phyloP scores from a whole-genome alignment of 1,140 invertebrate species.

The Triops cancriformis region DNA sequence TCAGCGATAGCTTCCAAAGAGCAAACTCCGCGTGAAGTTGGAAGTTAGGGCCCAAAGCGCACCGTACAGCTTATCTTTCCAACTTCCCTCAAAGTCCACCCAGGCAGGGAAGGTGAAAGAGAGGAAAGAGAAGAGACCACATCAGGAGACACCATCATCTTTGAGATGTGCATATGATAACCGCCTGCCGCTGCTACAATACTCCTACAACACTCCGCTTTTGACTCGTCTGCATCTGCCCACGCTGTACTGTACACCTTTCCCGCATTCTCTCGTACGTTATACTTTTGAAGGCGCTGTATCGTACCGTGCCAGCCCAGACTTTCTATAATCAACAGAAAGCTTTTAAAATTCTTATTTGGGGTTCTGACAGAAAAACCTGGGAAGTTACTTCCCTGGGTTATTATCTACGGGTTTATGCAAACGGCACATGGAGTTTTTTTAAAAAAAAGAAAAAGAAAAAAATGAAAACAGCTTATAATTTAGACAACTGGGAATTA shows the following conservation, averaged over 20 bases:
- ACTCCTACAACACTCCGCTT: background rate
- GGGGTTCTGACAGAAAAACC: no score
- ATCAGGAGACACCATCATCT: conserved; percentile 5
- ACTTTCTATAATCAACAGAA: no score
- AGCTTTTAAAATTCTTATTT: no score
- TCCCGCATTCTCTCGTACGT: background rate
- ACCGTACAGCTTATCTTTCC: background rate
- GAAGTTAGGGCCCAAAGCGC: background rate
- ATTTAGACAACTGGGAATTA: no score
- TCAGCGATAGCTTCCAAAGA: conserved; percentile 7
- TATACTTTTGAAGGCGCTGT: background rate
- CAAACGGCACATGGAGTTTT: no score
- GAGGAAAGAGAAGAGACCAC: background rate
- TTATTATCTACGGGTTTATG: no score
- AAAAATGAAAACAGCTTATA: no score
- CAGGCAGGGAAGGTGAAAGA: background rate
- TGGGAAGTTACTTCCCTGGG: no score
- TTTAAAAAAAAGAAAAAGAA: no score
- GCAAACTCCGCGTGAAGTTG: conserved; percentile 8
- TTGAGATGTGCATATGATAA: conserved; percentile 7
- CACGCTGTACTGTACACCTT: background rate
- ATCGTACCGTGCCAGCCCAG: no score
- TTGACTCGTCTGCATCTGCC: conserved; percentile 3
- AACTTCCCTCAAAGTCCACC: background rate
- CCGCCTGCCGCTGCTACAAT: conserved; percentile 3